Evolutionary conservation across 2,113 vertebrate genomes (phyloP).

Genomic region (Odocoileus hemionus): DNA sequence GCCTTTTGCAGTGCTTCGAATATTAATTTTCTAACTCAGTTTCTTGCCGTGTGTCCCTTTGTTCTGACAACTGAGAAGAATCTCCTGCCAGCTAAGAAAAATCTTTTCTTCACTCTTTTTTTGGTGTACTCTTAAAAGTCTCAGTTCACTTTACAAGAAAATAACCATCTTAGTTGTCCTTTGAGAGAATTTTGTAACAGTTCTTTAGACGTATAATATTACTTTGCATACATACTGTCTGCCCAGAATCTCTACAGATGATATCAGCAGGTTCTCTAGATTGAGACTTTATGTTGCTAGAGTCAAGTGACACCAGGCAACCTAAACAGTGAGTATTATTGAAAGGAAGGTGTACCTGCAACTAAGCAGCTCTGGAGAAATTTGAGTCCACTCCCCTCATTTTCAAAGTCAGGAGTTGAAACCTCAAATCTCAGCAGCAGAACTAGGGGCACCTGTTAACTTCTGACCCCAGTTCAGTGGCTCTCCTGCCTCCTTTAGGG

Average conservation of each 20-base stretch:
- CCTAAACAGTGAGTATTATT: background rate
- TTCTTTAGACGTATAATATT: constrained; percentile 35
- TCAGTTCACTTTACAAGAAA: constrained; percentile 1
- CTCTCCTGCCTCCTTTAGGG: background rate
- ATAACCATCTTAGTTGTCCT: background rate
- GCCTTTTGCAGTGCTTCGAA: background rate
- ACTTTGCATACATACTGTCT: background rate
- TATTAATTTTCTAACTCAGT: background rate
- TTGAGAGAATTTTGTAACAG: background rate
- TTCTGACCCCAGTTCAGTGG: background rate
- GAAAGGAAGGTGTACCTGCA: background rate
- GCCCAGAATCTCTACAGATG: background rate
- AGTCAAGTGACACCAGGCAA: background rate
- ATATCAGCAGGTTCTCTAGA: background rate
- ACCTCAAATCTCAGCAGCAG: background rate
- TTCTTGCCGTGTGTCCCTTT: background rate
- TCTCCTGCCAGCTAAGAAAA: background rate
- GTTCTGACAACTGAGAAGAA: background rate
- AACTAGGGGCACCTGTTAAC: background rate
- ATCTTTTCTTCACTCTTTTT: background rate
- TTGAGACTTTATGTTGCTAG: background rate
- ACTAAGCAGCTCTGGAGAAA: background rate
- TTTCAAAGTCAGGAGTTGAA: background rate
- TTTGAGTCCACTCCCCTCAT: background rate
- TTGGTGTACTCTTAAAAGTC: background rate